Conservation (phyloP, 2,888 invertebrate genomes). For the Caenorhabditis angaria region DNA sequence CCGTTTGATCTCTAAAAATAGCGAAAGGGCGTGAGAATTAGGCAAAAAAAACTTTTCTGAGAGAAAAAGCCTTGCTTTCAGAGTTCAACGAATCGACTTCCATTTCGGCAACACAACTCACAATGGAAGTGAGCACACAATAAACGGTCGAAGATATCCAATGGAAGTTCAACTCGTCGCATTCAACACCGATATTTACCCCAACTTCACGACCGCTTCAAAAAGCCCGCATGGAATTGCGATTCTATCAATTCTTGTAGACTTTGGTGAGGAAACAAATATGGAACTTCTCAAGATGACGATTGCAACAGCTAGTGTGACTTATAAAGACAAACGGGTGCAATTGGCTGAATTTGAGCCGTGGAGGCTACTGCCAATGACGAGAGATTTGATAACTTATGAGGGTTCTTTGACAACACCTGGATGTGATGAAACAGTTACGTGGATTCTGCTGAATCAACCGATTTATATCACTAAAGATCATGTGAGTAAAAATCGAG, state of each 20-base stretch:
- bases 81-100: conserved; percentile 60
- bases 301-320: conserved; percentile 50
- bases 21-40: too few species aligned
- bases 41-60: too few species aligned
- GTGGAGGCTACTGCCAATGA: conserved; percentile 59
- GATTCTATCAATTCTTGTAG: conserved; percentile 88
- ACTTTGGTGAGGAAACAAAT: conserved; percentile 73
- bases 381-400: conserved; percentile 59
- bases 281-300: conserved; percentile 61
- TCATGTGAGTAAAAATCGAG: conserved; percentile 83
- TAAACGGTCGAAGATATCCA: conserved; percentile 93
- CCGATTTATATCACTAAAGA: conserved; percentile 94
- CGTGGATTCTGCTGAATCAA: conserved; percentile 97
- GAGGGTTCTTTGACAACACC: conserved; percentile 92
- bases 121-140: conserved; percentile 90
- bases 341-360: conserved; percentile 58
- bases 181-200: conserved; percentile 94
- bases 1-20: too few species aligned
- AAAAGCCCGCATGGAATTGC: conserved; percentile 93
- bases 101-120: conserved; percentile 91
- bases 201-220: conserved; percentile 91
- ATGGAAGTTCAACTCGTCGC: conserved; percentile 99
- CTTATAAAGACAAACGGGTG: conserved; percentile 48
- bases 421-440: conserved; percentile 76
- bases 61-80: conserved; percentile 27